Evolutionary conservation across 2,797 vertebrate genomes (phyloP).

Genomic region (Neopelma chrysocephalum): DNA sequence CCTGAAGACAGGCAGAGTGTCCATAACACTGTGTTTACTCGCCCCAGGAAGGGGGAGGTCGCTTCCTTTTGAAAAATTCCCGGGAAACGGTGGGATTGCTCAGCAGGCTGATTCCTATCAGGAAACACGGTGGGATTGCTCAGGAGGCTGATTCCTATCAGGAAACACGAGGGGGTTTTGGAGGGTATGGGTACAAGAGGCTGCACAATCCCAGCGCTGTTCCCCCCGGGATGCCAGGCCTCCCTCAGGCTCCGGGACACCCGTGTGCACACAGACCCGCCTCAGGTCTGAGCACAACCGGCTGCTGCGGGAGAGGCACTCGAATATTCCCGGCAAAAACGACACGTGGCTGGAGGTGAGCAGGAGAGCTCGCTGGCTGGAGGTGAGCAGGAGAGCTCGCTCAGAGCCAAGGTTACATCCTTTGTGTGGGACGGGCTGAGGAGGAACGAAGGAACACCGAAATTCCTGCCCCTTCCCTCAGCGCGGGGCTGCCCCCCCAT

Average conservation of each 20-base stretch:
- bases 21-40: neutral
- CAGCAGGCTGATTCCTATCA: neutral
- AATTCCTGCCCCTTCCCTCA: neutral
- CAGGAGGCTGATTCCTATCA: neutral
- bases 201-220: neutral
- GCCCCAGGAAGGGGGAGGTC: neutral
- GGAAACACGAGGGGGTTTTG: neutral
- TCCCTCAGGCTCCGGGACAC: neutral
- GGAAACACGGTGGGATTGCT: neutral
- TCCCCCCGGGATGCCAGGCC: neutral
- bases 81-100: neutral
- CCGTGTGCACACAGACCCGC: neutral
- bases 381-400: neutral
- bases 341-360: accelerated
- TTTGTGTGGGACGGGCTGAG: neutral
- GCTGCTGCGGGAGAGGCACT: neutral
- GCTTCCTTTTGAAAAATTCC: neutral
- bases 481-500: neutral
- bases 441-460: neutral
- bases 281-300: neutral
- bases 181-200: neutral
- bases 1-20: neutral
- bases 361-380: neutral
- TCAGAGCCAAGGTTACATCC: neutral
- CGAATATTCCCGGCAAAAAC: neutral